Base-by-base conservation (phyloP, 2,888 invertebrate species). In the Mechanitis mazaeus region DNA sequence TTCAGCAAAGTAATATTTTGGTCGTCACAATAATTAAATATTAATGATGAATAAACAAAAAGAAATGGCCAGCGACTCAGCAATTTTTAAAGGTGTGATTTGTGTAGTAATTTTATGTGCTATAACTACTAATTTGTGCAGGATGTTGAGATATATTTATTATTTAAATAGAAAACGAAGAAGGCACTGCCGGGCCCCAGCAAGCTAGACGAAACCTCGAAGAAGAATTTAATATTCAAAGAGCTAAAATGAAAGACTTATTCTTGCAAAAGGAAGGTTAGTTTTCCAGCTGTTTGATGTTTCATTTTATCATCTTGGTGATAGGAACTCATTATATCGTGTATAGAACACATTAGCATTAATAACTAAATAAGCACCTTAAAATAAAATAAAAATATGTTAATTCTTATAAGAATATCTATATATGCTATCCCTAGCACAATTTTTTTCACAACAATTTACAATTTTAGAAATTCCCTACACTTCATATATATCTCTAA, bases 251-350 rank as follows among this genome's bases (percentile, higher is more conserved):
- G 92, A 97, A 96, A 91, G 97, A 97, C 75, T 87, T 98, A 63
- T 98, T 95, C 88, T 92, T 97, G 75, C 96, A 97, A 83, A 98
- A 97, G 92, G 98, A 98, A 94, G 95, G 96, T 96, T 90, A 78
- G 84, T 83, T 77, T 56, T 38, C 35, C 54, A 45, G 50, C 28
- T 50, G 31, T 31, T 50, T 3, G 31, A 31, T 11, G 9, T 50
- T 31, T 31, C 31, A 7, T 50, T 9, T 9, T 42, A 9, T 42
- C 42, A 42, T 42, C 42, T 42, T 42, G 6, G 42, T 42, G 3
- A 42, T 42, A 42, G 9, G 42, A 42, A 7, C 42, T 42, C 11
- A 42, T 42, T 42, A 38, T 38, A 7, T 38, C 20, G 20, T 20
- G 20, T 20, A 20, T 20, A 20, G 20, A 20, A 20, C 20, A 20